phyloP scores from a whole-genome alignment of 1,140 invertebrate genomes.

The Stegodyphus mimosarum region DNA sequence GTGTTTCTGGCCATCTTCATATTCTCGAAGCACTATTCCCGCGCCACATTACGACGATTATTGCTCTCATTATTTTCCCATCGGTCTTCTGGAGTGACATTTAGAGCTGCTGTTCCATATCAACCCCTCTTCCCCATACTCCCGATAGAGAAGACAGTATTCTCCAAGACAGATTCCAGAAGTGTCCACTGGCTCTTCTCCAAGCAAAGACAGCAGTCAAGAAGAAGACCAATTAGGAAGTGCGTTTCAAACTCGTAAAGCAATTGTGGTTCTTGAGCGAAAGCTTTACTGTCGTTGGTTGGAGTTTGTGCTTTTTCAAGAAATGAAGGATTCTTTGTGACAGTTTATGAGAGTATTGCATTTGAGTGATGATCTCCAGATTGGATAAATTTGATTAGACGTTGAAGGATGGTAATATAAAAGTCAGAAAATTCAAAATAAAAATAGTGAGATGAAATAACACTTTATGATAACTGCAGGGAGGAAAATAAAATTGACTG shows the following conservation, averaged over 20 bases:
- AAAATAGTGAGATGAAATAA: too few relatives aligned
- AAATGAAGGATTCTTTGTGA: constrained; percentile 17
- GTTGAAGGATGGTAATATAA: neutral
- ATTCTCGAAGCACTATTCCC: neutral
- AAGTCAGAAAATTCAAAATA: too few relatives aligned
- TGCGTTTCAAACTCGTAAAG: too few relatives aligned
- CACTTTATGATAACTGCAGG: too few relatives aligned
- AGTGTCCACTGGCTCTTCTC: constrained; percentile 14
- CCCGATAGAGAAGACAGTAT: neutral
- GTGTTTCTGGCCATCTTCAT: too few relatives aligned
- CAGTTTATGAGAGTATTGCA: constrained; percentile 42
- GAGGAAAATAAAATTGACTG: too few relatives aligned
- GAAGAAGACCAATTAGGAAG: constrained; percentile 36
- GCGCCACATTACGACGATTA: constrained; percentile 8
- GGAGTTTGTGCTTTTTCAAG: constrained; percentile 2
- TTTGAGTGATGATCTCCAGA: constrained; percentile 43
- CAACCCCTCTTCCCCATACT: neutral
- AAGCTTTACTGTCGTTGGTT: neutral
- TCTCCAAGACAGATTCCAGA: constrained; percentile 22
- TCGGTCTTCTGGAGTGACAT: constrained; percentile 24
- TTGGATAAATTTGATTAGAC: constrained; percentile 43
- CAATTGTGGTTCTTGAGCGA: neutral
- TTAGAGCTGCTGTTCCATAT: constrained; percentile 52
- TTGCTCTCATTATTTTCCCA: constrained; percentile 48
- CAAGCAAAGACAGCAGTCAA: constrained; percentile 26